Base-by-base conservation (phyloP, 2,888 invertebrate species). In the Caenorhabditis zanzibari region DNA sequence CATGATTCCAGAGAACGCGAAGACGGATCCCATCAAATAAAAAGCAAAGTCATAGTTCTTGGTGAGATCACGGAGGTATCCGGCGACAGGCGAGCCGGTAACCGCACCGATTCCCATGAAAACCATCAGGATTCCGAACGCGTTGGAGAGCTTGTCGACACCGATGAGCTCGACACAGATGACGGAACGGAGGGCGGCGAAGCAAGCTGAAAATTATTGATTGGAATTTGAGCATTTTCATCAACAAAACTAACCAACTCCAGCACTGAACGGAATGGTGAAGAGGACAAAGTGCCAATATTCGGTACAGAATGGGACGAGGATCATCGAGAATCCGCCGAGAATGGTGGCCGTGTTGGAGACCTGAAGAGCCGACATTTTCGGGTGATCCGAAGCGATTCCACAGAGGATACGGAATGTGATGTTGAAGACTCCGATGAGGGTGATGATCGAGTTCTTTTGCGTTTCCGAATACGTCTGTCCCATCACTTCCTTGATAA, bases 401-500 rank as follows among this genome's bases (percentile, higher is more conserved):
- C 91, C 92, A 90, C 96, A 96, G 12, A 95, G 93, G n/a, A 98
- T 95, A 93, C 98, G 95, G 59, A 96, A 97, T 59, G 97, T 92
- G 0, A 97, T 97, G 92, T 98, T 98, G 1, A 96, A 95, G 68
- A 97, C 95, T 28, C 98, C 98, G 89, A 98, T 96, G 4, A 95
- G 94, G 95, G 61, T 22, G 38, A 41, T 7, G 38, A 41, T 35
- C 0, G 2, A 10, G 10, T 38, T 12, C 10, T 6, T 12, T 85
- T 73, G 41, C 90, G 85, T 28, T 38, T 16, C 14, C 28, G 12
- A 10, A 12, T 10, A 38, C 38, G 4, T 47, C 1, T 47, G 19
- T n/a, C 5, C 3, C 47, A 47, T 88, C 89, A 22, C 96, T 9
- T 24, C 26, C 10, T 26, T 96, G 76, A 96, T 93, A 90, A 95